Base-by-base conservation (phyloP, 2,888 invertebrate genomes). In the Volucella inanis region DNA sequence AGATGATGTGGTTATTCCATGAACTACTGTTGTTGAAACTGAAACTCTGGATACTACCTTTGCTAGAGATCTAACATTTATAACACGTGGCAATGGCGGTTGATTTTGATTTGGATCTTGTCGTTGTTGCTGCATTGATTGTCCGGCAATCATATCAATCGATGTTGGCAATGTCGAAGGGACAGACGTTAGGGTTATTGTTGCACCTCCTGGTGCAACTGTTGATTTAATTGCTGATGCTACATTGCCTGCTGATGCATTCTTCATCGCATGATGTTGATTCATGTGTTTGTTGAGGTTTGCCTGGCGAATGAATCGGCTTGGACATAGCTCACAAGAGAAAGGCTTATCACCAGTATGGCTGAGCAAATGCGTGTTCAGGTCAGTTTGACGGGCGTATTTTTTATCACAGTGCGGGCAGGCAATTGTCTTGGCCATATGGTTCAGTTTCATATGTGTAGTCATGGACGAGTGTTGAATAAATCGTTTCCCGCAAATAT, bases 341-440 rank as follows among this genome's bases (percentile, higher is more conserved):
- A 90, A 90, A 10, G 90, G 90, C 55, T 90, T 90, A 70, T 89
- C 89, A 8, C 90, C 90, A 12, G 89, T 90, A 59, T 90, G 90
- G 64, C 90, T 90, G 4, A 90, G 87, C 52, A 89, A 80, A 78
- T 90, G 90, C 0, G 89, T 88, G 70, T 89, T 90, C 68, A 90
- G 81, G 71, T 90, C 89, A 0, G 89, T 89, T 78, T 89, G 88
- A 15, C 90, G 89, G 41, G 90, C 89, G 72, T 90, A 90, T 82
- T 89, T 90, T 61, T 90, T 90, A 87, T 90, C 89, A 87, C 90
- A 90, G 82, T 89, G 88, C 3, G 89, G 89, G 55, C 90, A 90
- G 67, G 88, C 83, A 54, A 90, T 89, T 9, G 89, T 89, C 84
- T 90, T 90, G 22, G 89, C 90, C 87, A 89, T 89, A 62, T 90